phyloP scores from a whole-genome alignment of 2,797 vertebrate species.

The Sus cebifrons region DNA sequence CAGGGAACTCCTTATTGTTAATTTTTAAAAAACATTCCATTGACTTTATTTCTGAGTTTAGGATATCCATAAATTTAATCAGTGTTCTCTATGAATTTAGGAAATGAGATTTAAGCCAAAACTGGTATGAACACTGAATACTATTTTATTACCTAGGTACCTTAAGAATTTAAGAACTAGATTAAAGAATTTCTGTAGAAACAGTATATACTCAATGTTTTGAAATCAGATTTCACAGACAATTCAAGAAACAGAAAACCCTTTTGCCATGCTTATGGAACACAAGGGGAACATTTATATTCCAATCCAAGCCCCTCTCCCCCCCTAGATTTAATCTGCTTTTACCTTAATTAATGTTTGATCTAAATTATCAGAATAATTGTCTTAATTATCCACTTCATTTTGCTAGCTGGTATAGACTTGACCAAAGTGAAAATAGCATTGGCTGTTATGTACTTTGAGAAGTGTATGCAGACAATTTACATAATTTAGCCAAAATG shows the following conservation, averaged over 20 bases:
- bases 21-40: constrained; percentile 1
- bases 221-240: constrained; percentile 69
- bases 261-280: constrained; percentile 62
- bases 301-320: constrained; percentile 56
- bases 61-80: constrained; percentile 38
- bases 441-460: constrained; percentile 81
- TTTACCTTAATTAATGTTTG: constrained; percentile 86
- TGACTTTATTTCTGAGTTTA: constrained; percentile 63
- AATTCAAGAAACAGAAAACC: constrained; percentile 44
- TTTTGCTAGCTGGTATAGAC: constrained; percentile 79
- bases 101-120: constrained; percentile 45
- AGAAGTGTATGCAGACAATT: constrained; percentile 83
- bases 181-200: constrained; percentile 64
- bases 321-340: constrained; percentile 58
- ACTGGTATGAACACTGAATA: constrained; percentile 23
- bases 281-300: constrained; percentile 70
- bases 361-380: constrained; percentile 84
- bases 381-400: constrained; percentile 83
- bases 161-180: constrained; percentile 59
- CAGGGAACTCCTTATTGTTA: background rate
- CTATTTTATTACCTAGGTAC: background rate
- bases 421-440: constrained; percentile 84
- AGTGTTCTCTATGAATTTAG: constrained; percentile 40
- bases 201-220: background rate
- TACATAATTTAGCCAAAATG: constrained; percentile 86